phyloP scores from a whole-genome alignment of 2,888 invertebrate species.

The Drosophila algonquin region DNA sequence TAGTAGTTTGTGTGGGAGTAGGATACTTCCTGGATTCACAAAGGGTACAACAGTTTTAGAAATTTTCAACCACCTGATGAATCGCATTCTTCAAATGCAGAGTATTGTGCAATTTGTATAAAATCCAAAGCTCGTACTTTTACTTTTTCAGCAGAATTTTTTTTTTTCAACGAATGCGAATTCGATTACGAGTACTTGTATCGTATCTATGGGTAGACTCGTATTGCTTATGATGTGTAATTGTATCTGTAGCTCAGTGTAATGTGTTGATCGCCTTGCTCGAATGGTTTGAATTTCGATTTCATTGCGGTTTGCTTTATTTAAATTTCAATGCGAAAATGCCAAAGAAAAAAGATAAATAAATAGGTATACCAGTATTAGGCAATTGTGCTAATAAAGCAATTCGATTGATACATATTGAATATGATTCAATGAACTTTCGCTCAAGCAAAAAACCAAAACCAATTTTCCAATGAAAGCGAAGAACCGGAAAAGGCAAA shows the following conservation, averaged over 20 bases:
- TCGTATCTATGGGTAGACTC: background rate
- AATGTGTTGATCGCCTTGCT: conserved; percentile 60
- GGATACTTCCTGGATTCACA: too few species aligned
- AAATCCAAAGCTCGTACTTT: conserved; percentile 47
- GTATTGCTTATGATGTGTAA: conserved; percentile 27
- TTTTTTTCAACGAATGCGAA: conserved; percentile 47
- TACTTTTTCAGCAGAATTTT: conserved; percentile 48
- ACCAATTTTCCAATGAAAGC: conserved; percentile 29
- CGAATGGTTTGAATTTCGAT: conserved; percentile 63
- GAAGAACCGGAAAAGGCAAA: conserved; percentile 18
- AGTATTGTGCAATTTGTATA: conserved; percentile 31
- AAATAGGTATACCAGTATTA: conserved; percentile 4
- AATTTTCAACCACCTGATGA: background rate
- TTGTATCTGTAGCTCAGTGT: conserved; percentile 58
- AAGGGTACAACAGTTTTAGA: too few species aligned
- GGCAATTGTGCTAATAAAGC: conserved; percentile 16
- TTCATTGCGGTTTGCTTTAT: conserved; percentile 61
- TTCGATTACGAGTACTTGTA: background rate
- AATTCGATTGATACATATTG: conserved; percentile 19
- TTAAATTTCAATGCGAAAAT: conserved; percentile 61
- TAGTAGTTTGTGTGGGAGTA: too few species aligned
- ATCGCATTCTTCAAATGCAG: background rate
- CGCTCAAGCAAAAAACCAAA: conserved; percentile 4
- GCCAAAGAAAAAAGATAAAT: conserved; percentile 9
- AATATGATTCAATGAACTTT: conserved; percentile 66